phyloP scores from a whole-genome alignment of 2,888 invertebrate species.

The Drosophila seclusa region DNA sequence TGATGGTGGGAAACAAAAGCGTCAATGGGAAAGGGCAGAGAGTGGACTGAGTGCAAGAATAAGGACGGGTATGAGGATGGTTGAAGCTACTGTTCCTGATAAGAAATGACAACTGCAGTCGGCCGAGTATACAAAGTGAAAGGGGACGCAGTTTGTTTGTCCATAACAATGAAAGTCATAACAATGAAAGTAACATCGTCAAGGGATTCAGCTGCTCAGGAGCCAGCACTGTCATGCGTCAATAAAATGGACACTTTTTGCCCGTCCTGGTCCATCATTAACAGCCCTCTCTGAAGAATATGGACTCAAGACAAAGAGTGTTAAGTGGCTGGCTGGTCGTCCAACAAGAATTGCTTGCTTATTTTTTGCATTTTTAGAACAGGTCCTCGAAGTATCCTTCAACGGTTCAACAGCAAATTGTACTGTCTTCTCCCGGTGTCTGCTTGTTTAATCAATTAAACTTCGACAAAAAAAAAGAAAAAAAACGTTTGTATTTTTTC shows the following conservation, averaged over 20 bases:
- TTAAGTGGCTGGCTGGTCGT: conserved; percentile 47
- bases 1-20: conserved; percentile 46
- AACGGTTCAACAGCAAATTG: background rate
- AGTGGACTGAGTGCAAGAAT: background rate
- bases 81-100: conserved; percentile 35
- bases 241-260: conserved; percentile 45
- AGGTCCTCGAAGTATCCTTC: conserved; percentile 17
- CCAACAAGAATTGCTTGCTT: conserved; percentile 29
- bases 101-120: conserved; percentile 64
- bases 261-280: conserved; percentile 36
- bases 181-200: conserved; percentile 48
- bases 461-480: conserved; percentile 2
- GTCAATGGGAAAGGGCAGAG: background rate
- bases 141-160: conserved; percentile 32
- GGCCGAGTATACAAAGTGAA: conserved; percentile 5
- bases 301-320: conserved; percentile 6
- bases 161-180: conserved; percentile 58
- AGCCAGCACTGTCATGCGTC: conserved; percentile 39
- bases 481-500: conserved; percentile 19
- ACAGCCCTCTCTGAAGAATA: conserved; percentile 9
- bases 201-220: conserved; percentile 31
- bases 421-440: background rate
- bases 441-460: conserved; percentile 55
- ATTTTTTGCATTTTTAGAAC: conserved; percentile 57
- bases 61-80: background rate